Evolutionary conservation across 2,888 invertebrate species (phyloP).

Genomic region (Patella pellucida): DNA sequence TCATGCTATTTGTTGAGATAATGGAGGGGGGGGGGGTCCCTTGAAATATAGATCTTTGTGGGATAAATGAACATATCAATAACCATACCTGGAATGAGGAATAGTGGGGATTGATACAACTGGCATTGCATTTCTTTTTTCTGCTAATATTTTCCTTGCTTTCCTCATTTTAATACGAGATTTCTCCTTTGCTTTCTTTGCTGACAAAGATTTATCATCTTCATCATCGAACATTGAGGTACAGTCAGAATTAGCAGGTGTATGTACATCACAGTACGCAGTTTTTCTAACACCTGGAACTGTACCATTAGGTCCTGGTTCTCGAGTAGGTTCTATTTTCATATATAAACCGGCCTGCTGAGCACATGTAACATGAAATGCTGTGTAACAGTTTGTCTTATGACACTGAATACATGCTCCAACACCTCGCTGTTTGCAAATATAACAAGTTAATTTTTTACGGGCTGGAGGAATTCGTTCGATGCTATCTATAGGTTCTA

Average conservation of each 20-base stretch:
- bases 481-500: conserved; percentile 98
- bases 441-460: conserved; percentile 96
- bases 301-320: conserved; percentile 53
- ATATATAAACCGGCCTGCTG: conserved; percentile 85
- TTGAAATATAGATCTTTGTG: too few relatives aligned
- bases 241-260: conserved; percentile 77
- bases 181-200: conserved; percentile 66
- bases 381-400: conserved; percentile 94
- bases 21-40: too few relatives aligned
- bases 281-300: conserved; percentile 82
- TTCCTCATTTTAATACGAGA: conserved; percentile 85
- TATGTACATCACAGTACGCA: conserved; percentile 95
- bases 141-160: conserved; percentile 87
- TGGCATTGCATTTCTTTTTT: conserved; percentile 90
- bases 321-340: conserved; percentile 92
- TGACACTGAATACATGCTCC: conserved; percentile 99
- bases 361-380: conserved; percentile 99
- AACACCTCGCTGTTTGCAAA: conserved; percentile 81
- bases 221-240: conserved; percentile 64
- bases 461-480: conserved; percentile 95
- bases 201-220: conserved; percentile 53
- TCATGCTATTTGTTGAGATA: too few relatives aligned
- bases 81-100: conserved; percentile 70
- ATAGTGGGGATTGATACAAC: conserved; percentile 94
- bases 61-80: background rate